Conservation (phyloP, 2,113 vertebrate species). For the Prinia subflava region DNA sequence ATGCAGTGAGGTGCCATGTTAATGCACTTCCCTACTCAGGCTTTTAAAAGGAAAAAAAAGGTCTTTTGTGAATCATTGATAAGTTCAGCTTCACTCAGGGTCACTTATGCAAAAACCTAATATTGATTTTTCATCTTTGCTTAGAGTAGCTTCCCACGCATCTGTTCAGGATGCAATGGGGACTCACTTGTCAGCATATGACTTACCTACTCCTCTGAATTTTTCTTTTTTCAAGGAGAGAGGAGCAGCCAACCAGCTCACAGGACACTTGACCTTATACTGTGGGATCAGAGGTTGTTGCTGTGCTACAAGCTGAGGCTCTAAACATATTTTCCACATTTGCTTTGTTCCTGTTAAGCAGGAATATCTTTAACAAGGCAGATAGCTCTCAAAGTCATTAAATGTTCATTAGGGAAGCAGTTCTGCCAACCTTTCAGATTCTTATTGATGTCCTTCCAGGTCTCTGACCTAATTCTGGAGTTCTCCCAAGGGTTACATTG, state of each 20-base stretch:
- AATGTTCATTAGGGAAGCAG: conserved; percentile 61
- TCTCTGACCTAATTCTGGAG: conserved; percentile 64
- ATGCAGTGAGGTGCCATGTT: not conserved
- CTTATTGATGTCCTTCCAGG: conserved; percentile 66
- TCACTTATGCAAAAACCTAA: conserved; percentile 55
- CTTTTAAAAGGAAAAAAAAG: conserved; percentile 27
- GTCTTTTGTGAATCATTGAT: conserved; percentile 40
- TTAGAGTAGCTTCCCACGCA: conserved; percentile 49
- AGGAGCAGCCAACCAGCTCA: conserved; percentile 25
- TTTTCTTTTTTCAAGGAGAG: conserved; percentile 12
- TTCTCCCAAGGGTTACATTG: conserved; percentile 50
- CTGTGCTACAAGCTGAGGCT: not conserved
- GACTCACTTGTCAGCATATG: conserved; percentile 50
- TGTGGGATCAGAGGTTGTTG: not conserved
- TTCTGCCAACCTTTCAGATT: conserved; percentile 59
- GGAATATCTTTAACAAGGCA: conserved; percentile 59
- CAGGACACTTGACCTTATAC: conserved; percentile 28
- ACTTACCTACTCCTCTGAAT: conserved; percentile 62
- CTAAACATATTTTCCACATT: conserved; percentile 1
- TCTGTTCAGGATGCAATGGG: conserved; percentile 28
- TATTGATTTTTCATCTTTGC: conserved; percentile 57
- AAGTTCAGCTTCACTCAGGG: conserved; percentile 48
- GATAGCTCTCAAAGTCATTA: conserved; percentile 59
- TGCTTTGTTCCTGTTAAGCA: conserved; percentile 37
- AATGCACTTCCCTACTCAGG: conserved; percentile 12